Base-by-base conservation (phyloP, 2,797 vertebrate genomes). In the Chanos chanos region DNA sequence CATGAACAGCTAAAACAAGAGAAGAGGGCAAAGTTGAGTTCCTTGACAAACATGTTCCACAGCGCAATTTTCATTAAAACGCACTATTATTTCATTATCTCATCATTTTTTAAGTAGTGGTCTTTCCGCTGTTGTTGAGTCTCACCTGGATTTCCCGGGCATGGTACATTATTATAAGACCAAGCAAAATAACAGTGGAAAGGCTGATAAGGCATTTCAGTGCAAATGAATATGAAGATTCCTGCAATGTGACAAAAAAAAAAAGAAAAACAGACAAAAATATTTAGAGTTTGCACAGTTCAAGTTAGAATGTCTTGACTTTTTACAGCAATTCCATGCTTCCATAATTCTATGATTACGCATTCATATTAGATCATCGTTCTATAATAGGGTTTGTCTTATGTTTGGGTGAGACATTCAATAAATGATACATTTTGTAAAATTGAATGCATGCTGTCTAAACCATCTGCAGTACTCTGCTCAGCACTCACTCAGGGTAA, bases 141-240 rank as follows among this genome's bases (percentile, higher is more conserved):
- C 94, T 90, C 83, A 96, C 94, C 94, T 96, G 94, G 84, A 97
- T 94, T 89, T 97, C 94, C 62, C 94, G 86, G 77, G 94, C 93
- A 36, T 96, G 94, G 89, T 97, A 97, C 86, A 97, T 93, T 87
- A 95, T 81, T 78, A 97, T 94, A 79, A 97, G 94, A 81, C 94
- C 94, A 85, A 97, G 90, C 75, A 97, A 88, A 88, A 96, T 94
- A 86, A 93, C 82, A 57, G 94, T 97, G 73, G 94, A 97, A 83
- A 97, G 93, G 89, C 94, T 96, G 93, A 97, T 96, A 89, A 97
- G 94, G 91, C 94, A 96, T 92, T 96, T 96, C 88, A 96, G 93
- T 78, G 94, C 93, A 79, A 97, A 94, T 56, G 94, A 97, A 75
- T 92, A 95, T 74, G 93, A 92, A 49, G 94, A 96, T 80, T 92